Percentiles rank a stretch among this genome's conserved stretches.
phyloP scores from a whole-genome alignment of 2,888 invertebrate genomes.

The Hydroisotoma schaefferi region DNA sequence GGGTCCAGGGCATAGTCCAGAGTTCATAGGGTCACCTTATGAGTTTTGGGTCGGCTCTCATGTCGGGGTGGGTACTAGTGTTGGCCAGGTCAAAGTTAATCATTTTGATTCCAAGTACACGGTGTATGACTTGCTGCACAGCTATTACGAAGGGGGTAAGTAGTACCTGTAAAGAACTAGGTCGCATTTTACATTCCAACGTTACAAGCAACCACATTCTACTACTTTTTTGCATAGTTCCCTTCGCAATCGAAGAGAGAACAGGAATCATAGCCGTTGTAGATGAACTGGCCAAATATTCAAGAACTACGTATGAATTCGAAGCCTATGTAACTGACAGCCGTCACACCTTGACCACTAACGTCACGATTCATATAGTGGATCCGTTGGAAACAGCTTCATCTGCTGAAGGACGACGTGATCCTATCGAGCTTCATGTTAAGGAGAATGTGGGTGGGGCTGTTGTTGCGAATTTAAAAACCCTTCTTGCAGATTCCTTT shows the following conservation, averaged over 20 bases:
- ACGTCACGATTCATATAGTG: slow-evolving; percentile 78
- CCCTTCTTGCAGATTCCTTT: slow-evolving; percentile 28
- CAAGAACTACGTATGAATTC: slow-evolving; percentile 68
- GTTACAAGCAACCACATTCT: neutral
- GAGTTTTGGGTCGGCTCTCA: slow-evolving; percentile 88
- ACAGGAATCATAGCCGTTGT: slow-evolving; percentile 84
- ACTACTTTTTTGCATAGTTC: slow-evolving; percentile 57
- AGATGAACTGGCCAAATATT: slow-evolving; percentile 67
- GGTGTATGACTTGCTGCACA: slow-evolving; percentile 75
- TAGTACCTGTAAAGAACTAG: slow-evolving; percentile 2
- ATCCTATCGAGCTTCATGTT: slow-evolving; percentile 60
- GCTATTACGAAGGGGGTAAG: slow-evolving; percentile 76
- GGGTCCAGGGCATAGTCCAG: slow-evolving; percentile 56
- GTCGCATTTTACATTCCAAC: neutral
- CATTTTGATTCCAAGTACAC: slow-evolving; percentile 65
- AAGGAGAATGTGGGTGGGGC: slow-evolving; percentile 49
- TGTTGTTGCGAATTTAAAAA: slow-evolving; percentile 41
- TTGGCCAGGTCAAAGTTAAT: slow-evolving; percentile 76
- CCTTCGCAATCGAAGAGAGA: slow-evolving; percentile 83
- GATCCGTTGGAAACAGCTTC: slow-evolving; percentile 70
- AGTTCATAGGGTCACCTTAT: slow-evolving; percentile 79
- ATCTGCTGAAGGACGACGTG: slow-evolving; percentile 55
- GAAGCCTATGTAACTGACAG: slow-evolving; percentile 73
- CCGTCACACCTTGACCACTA: slow-evolving; percentile 68
- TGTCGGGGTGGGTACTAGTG: slow-evolving; percentile 76